Evolutionary conservation across 1,140 invertebrate genomes (phyloP).

Genomic region (Papilio xuthus): DNA sequence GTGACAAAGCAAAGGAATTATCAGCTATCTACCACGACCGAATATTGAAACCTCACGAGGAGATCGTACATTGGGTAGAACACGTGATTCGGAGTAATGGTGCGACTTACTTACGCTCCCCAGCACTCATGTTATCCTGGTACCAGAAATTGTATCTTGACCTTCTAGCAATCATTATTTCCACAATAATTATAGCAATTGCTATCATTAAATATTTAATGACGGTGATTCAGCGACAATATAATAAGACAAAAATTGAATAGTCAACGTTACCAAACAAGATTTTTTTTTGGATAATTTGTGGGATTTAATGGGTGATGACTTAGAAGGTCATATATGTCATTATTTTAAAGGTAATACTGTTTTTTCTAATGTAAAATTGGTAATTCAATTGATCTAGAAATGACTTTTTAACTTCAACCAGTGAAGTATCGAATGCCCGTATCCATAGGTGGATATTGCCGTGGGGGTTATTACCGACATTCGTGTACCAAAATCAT

Average conservation of each 20-base stretch:
- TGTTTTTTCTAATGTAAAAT: too few species aligned
- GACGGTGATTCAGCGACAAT: background rate
- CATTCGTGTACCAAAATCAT: too few species aligned
- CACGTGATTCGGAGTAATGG: constrained; percentile 61
- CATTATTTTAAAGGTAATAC: too few species aligned
- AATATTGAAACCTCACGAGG: constrained; percentile 42
- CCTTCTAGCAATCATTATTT: constrained; percentile 38
- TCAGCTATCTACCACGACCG: constrained; percentile 50
- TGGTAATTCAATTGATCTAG: too few species aligned
- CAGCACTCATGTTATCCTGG: constrained; percentile 70
- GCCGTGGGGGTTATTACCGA: too few species aligned
- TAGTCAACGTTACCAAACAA: background rate
- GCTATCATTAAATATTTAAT: background rate
- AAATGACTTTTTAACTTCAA: too few species aligned
- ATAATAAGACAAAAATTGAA: constrained; percentile 21
- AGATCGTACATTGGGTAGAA: constrained; percentile 56
- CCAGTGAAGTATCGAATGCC: too few species aligned
- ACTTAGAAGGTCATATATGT: too few species aligned
- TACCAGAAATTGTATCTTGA: constrained; percentile 55
- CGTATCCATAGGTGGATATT: too few species aligned
- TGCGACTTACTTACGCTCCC: constrained; percentile 75
- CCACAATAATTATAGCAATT: background rate
- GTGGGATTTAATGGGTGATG: too few species aligned
- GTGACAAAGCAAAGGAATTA: constrained; percentile 43
- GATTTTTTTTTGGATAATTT: too few species aligned